Base-by-base conservation (phyloP, 2,888 invertebrate genomes). In the Tupiocoris notatus region DNA sequence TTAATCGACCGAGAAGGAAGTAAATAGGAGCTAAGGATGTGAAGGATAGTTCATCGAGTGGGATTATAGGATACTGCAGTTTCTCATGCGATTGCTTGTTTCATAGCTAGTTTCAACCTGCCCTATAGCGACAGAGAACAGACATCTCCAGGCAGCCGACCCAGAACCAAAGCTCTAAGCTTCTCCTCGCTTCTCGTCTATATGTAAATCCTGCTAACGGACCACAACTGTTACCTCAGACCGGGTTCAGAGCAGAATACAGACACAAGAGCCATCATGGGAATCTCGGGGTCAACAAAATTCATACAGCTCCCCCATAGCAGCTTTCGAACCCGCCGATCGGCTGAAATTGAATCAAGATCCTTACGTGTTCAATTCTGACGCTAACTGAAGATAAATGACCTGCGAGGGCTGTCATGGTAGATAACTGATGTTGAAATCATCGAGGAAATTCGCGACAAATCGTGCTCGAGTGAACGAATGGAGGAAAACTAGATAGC, bases 181-280 rank as follows among this genome's bases (percentile, higher is more conserved):
- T 39, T 3, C 12, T 39, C 39, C 39, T 3, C 39, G 39, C 39
- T 39, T 65, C 65, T 65, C 65, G 65, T 65, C 65, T 65, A 65
- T 65, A 65, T 65, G 65, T 25, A 65, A 65, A 65, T 65, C 65
- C 65, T 65, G 39, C 65, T 65, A 65, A 65, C 39, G 39, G 39
- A 39, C 12, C 39, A 39, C 39, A 39, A 39, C 39, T 39, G 39
- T 39, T 39, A 39, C 39, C 39, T 39, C 39, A 39, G 39, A 12
- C n/a, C n/a, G n/a, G n/a, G n/a, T n/a, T n/a, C n/a, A n/a, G n/a
- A 12, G 6, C 39, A 39, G 39, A 12, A 39, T 39, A 39, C 39
- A 39, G 39, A 39, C 39, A 39, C n/a, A n/a, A n/a, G 12, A 3
- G 39, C 39, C 39, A 39, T 39, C 12, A 39, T 39, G 39, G 39